A percentile compares a stretch with the other conserved stretches of the same genome.
Conservation (phyloP, 64 coral and sea anemone species). For the Actinia equina region DNA sequence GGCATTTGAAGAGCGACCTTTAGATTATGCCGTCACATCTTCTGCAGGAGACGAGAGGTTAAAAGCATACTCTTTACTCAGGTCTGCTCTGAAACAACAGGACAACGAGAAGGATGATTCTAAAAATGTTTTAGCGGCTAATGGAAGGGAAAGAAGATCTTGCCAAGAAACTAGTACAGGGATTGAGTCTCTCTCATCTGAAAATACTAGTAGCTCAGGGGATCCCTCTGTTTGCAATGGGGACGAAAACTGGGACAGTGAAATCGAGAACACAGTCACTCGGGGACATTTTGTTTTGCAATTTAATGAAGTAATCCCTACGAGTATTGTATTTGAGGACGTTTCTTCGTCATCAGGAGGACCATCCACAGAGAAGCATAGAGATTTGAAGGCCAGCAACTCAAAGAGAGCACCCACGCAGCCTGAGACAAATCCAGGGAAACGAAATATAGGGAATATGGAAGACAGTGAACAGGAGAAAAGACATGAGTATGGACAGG, state of each 20-base stretch:
- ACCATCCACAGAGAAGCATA: neutral
- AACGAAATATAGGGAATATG: neutral
- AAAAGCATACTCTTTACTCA: neutral
- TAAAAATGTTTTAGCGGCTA: neutral
- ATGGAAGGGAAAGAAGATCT: neutral
- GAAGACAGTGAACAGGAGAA: neutral
- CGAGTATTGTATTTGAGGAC: conserved; percentile 5
- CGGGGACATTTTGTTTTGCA: conserved; percentile 9
- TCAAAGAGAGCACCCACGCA: too few relatives aligned
- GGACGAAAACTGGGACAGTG: conserved; percentile 20
- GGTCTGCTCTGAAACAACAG: neutral
- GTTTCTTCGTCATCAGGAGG: neutral
- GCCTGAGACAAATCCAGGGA: neutral
- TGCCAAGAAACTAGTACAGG: neutral
- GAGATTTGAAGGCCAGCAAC: neutral
- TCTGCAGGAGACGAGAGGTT: neutral
- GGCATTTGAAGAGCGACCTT: conserved; percentile 20
- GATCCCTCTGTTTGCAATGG: neutral
- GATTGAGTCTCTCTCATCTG: neutral
- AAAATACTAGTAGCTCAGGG: neutral
- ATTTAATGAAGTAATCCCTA: neutral
- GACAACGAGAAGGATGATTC: neutral
- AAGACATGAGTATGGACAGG: neutral
- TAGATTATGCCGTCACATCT: conserved; percentile 18
- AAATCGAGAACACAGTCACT: neutral